Base-by-base conservation (phyloP, 1,140 invertebrate genomes). In the Pseudomyrmex sp. region DNA sequence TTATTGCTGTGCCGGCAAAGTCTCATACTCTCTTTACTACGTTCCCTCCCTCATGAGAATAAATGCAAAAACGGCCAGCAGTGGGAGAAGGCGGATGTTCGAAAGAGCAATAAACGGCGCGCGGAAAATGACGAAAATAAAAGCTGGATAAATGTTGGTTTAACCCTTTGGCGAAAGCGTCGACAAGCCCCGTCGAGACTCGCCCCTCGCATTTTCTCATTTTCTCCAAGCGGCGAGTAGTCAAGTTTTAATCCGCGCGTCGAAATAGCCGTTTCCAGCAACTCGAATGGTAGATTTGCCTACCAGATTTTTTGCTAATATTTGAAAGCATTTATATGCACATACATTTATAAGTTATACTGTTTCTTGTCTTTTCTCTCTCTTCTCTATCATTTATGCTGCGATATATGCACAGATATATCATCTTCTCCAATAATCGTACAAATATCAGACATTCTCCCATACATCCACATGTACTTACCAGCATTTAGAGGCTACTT, bases 51-150 rank as follows among this genome's bases (percentile, higher is more conserved):
- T 56, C 75, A 35, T 35, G 8, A 68, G 48, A 68, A 54, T 23
- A 77, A 77, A 54, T 23, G 48, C 35, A 77, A 77, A 77, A 69
- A 20, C 4, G 52, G 63, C 58, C 35, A 77, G 61, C 20, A 76
- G 18, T 15, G 59, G 18, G 4, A 56, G 20, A 18, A 48, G 18
- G 44, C 18, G 12, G n/a, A 8, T 46, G 26, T 56, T 58, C 65
- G 10, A 79, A 59, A n/a, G 20, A 20, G 65, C 44, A 79, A 79
- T 70, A 79, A 79, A 79, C 20, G 44, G 26, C 8, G 52, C 20
- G 46, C 15, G 26, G 8, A 59, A 70, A 80, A 26, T 72, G 54
- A 80, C n/a, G 23, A 70, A 80, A 80, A 80, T 80, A 80, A 72
- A 80, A 72, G 54, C 54, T 46, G 54, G 23, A 70, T 59, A 72